Evolutionary conservation across 2,113 vertebrate species (phyloP).

Genomic region (Setophaga kirtlandii): DNA sequence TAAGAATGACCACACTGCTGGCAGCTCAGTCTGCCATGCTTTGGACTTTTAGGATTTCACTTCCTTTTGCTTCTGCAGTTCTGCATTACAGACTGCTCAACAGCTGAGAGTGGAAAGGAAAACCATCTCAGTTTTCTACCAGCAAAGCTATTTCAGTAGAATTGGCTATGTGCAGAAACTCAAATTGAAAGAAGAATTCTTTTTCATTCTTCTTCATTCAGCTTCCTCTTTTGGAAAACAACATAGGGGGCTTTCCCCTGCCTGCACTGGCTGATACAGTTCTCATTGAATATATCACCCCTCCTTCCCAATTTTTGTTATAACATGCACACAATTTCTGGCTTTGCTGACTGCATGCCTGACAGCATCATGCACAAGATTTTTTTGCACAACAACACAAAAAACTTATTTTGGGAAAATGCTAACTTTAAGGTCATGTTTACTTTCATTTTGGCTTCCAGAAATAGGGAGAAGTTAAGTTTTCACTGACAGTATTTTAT

Average conservation of each 20-base stretch:
- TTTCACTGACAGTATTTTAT: background rate
- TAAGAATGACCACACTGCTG: background rate
- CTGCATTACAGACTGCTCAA: background rate
- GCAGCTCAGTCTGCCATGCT: background rate
- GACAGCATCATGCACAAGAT: background rate
- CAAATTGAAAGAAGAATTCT: background rate
- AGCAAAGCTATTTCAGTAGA: background rate
- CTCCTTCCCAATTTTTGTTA: background rate
- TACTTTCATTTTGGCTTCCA: background rate
- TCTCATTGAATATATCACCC: background rate
- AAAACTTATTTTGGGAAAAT: background rate
- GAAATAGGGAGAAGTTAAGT: background rate
- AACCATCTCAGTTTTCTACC: background rate
- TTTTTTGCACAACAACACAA: background rate
- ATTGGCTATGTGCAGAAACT: background rate
- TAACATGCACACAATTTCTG: background rate
- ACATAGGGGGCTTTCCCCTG: background rate
- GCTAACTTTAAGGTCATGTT: background rate
- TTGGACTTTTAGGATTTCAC: background rate
- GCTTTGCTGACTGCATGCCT: background rate
- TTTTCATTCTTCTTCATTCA: background rate
- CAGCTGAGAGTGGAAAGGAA: background rate
- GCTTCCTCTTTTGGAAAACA: background rate
- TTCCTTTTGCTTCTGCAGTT: background rate
- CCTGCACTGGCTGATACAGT: background rate